Evolutionary conservation across 1,140 invertebrate species (phyloP).

Genomic region (Chlorops oryzae): DNA sequence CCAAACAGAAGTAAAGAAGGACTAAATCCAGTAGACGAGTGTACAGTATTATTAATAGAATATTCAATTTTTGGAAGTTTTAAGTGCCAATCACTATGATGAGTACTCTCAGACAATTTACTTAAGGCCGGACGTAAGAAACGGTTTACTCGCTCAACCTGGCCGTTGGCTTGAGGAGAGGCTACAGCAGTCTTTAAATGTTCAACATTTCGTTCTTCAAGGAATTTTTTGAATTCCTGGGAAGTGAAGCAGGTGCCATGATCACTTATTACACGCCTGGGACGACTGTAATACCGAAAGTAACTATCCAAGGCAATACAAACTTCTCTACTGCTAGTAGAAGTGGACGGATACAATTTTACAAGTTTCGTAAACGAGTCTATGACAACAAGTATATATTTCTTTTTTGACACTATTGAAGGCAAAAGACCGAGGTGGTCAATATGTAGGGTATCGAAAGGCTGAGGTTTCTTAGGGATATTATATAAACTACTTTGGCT

Average conservation of each 20-base stretch:
- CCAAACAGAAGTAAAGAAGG: conserved; percentile 19
- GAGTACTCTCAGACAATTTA: conserved; percentile 5
- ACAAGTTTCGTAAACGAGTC: conserved; percentile 25
- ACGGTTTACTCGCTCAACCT: conserved; percentile 24
- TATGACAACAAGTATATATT: conserved; percentile 31
- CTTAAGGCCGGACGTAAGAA: conserved; percentile 12
- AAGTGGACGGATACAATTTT: conserved; percentile 7
- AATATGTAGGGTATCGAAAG: background rate
- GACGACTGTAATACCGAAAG: conserved; percentile 15
- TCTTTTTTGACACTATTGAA: background rate
- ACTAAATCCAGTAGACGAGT: conserved; percentile 16
- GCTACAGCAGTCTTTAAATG: conserved; percentile 15
- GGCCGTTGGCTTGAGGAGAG: conserved; percentile 16
- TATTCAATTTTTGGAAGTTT: conserved; percentile 20
- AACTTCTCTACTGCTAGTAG: conserved; percentile 20
- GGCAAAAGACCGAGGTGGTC: too few species aligned
- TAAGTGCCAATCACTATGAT: conserved; percentile 16
- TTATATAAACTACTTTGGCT: too few species aligned
- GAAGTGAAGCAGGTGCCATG: conserved; percentile 29
- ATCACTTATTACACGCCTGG: conserved; percentile 24
- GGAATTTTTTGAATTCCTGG: conserved; percentile 19
- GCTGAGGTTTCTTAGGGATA: too few species aligned
- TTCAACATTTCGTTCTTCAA: conserved; percentile 13
- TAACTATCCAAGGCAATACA: conserved; percentile 20
- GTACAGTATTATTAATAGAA: conserved; percentile 26